phyloP scores from a whole-genome alignment of 2,797 vertebrate species.

The Lerista edwardsae region DNA sequence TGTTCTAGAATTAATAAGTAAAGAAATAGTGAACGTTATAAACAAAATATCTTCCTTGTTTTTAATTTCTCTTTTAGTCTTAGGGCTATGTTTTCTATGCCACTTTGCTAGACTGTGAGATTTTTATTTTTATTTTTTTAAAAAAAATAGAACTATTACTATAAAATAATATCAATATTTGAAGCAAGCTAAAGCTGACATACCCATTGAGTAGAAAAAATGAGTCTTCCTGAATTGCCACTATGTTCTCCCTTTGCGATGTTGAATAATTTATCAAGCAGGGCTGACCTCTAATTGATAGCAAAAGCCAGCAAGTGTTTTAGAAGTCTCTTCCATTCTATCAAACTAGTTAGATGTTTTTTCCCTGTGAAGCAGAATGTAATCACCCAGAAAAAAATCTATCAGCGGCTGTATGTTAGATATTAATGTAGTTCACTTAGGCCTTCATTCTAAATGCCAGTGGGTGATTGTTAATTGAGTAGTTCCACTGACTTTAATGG shows the following conservation, averaged over 20 bases:
- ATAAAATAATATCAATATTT: slow-evolving; percentile 28
- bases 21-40: not conserved
- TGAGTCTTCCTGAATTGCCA: not conserved
- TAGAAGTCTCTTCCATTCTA: slow-evolving; percentile 52
- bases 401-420: slow-evolving; percentile 21
- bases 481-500: slow-evolving; percentile 31
- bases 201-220: slow-evolving; percentile 22
- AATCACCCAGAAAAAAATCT: slow-evolving; percentile 49
- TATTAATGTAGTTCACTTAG: slow-evolving; percentile 38
- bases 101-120: not conserved
- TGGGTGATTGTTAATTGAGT: slow-evolving; percentile 2
- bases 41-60: fast-evolving
- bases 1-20: not conserved
- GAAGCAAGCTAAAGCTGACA: slow-evolving; percentile 24
- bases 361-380: slow-evolving; percentile 57
- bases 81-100: not conserved
- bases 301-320: slow-evolving; percentile 61
- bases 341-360: slow-evolving; percentile 51
- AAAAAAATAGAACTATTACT: slow-evolving; percentile 16
- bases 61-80: slow-evolving; percentile 11
- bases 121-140: slow-evolving; percentile 43
- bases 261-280: slow-evolving; percentile 68
- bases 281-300: slow-evolving; percentile 64
- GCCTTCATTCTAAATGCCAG: slow-evolving; percentile 32
- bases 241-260: slow-evolving; percentile 41